Percentiles rank a stretch among this genome's conserved stretches.
These are phyloP conservation scores for Pseudochaenichthys georgianus DNA, from an alignment of 2,797 vertebrate species.

Conservation along the genomic window DNA sequence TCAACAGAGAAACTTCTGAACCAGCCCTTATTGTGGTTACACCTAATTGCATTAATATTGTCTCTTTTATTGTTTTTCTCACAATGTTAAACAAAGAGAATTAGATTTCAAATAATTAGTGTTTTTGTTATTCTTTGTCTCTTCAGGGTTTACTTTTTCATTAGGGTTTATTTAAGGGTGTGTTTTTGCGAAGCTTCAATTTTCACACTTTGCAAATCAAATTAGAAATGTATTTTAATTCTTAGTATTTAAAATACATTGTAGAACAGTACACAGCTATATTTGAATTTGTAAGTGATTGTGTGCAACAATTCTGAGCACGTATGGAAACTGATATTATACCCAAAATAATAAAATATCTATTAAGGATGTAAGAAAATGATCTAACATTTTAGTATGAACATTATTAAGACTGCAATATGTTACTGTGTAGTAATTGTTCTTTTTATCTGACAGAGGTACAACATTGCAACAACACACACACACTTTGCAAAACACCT, in stretches of 20 bases:
- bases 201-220: background rate
- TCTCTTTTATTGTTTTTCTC: conserved; percentile 16
- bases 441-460: background rate
- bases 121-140: conserved; percentile 4
- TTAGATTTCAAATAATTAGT: conserved; percentile 9
- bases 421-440: background rate
- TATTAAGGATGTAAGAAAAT: background rate
- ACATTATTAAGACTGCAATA: background rate
- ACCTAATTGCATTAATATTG: conserved; percentile 20
- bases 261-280: background rate
- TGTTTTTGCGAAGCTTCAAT: background rate
- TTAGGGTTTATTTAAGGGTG: background rate
- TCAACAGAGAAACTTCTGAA: conserved; percentile 36
- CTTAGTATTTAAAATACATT: background rate
- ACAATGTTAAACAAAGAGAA: conserved; percentile 20
- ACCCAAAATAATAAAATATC: background rate
- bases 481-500: conserved; percentile 24
- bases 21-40: conserved; percentile 13
- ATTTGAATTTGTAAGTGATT: background rate
- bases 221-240: background rate
- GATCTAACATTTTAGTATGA: background rate
- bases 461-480: conserved; percentile 7
- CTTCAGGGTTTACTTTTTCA: background rate
- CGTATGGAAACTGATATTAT: background rate
- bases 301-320: background rate